These are phyloP conservation scores for Arbacia lixula DNA, from an alignment of 53 echinoderm and acorn worm species.

Conservation along the genomic window DNA sequence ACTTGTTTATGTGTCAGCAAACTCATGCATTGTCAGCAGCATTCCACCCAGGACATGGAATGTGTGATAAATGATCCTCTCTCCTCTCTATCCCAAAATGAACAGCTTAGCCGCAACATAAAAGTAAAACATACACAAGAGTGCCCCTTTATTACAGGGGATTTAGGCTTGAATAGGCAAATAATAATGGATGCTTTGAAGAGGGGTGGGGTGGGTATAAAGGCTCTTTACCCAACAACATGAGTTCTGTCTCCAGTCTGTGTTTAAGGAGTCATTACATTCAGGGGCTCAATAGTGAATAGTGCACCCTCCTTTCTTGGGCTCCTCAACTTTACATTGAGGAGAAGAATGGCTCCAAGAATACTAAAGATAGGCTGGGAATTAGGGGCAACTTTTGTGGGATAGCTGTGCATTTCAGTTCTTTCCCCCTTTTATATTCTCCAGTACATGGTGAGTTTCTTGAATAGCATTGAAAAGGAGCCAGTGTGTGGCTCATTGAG, in stretches of 20 bases:
- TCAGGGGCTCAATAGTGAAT: constrained; percentile 40
- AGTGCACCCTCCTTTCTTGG: constrained; percentile 25
- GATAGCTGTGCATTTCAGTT: constrained; percentile 34
- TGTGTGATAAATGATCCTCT: constrained; percentile 37
- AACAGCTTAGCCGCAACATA: constrained; percentile 58
- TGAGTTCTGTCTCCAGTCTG: constrained; percentile 38
- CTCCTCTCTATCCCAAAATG: constrained; percentile 36
- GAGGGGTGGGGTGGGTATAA: constrained; percentile 29
- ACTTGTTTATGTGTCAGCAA: too few relatives aligned
- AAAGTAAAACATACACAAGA: constrained; percentile 48
- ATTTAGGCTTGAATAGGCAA: constrained; percentile 45
- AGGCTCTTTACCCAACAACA: constrained; percentile 41
- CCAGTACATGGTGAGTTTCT: constrained; percentile 28
- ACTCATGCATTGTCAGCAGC: too few relatives aligned
- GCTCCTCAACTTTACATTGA: constrained; percentile 2
- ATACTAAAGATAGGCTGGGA: constrained; percentile 25
- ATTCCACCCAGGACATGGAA: constrained; percentile 4
- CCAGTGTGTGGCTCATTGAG: constrained; percentile 53
- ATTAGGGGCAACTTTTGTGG: constrained; percentile 27
- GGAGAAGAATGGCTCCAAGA: constrained; percentile 14
- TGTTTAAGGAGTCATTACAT: constrained; percentile 40
- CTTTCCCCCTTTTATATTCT: neutral
- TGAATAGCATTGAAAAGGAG: constrained; percentile 40
- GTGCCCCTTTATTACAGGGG: constrained; percentile 34
- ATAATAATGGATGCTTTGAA: constrained; percentile 25